Base-by-base conservation (phyloP, 2,797 vertebrate genomes). In the Amniataba percoides region DNA sequence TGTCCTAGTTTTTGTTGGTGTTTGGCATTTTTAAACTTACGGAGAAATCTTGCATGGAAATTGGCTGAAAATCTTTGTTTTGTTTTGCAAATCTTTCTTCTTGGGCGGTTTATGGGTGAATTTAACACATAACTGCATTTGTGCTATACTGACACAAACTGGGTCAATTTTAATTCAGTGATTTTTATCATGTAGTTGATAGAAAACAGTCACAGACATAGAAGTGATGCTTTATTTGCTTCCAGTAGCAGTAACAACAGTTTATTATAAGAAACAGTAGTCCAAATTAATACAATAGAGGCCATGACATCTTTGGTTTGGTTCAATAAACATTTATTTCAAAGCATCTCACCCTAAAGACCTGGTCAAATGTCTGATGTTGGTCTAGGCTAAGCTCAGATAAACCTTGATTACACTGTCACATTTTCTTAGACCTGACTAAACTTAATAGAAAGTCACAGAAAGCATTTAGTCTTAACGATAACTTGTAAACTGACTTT, bases 391-490 rank as follows among this genome's bases (percentile, higher is more conserved):
- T 67, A 25, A 63, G 18, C 45, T 71, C 40, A 40, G 53, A 71
- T 58, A 52, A 31, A 46, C 62, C 45, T 67, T 36, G 23, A 58
- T 57, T 45, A 78, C n/a, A 48, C 61, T 49, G 62, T 21, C 42
- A 40, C 51, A 2, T 67, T 62, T 23, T 23, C 51, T 58, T 25
- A 43, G 43, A 56, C 12, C 39, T 7, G 0, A 52, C 36, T 49
- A 65, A 34, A 31, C 40, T 39, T 25, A 34, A 31, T 31, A 31
- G 27, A 31, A 31, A 59, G 70, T 34, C n/a, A 36, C 51, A 63
- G 13, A 45, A 59, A 63, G 59, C 36, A 60, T 64, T 5, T 4
- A 7, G 10, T 10, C 12, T 15, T 23, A 49, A 66, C 14, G 23
- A 25, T 11, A 16, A 45, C 39, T 9, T 13, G 1, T 57, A 42